These are phyloP conservation scores for Argyra leucocephala DNA, from an alignment of 2,888 invertebrate genomes.

Conservation along the genomic window DNA sequence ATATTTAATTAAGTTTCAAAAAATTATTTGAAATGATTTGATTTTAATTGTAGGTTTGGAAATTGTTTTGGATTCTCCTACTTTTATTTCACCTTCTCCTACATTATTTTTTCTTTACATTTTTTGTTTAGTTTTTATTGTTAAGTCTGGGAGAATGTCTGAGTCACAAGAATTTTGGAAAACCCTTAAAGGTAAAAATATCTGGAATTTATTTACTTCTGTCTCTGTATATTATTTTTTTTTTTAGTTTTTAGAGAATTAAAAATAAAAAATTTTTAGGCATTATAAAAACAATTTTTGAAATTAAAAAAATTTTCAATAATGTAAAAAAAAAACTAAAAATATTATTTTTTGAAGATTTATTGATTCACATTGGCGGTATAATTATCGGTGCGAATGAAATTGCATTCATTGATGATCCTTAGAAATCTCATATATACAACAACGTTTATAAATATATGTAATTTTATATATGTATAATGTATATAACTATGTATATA, in stretches of 20 bases:
- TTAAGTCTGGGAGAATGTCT: neutral
- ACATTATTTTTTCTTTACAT: neutral
- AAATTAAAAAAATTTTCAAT: neutral
- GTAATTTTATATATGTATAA: neutral
- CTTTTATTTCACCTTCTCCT: neutral
- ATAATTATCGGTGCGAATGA: slow-evolving; percentile 6
- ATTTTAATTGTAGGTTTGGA: neutral
- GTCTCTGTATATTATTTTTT: too few relatives aligned
- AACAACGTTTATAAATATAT: neutral
- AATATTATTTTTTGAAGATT: neutral
- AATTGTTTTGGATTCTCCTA: neutral
- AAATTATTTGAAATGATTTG: neutral
- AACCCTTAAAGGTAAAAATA: neutral
- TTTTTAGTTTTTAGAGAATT: too few relatives aligned
- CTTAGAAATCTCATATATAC: neutral
- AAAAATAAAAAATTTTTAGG: neutral
- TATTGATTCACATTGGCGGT: slow-evolving; percentile 3
- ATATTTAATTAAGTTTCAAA: neutral
- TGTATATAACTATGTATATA: neutral
- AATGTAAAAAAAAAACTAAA: neutral
- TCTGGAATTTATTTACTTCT: neutral
- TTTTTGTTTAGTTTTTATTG: too few relatives aligned
- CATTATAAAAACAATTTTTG: neutral
- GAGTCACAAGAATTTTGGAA: slow-evolving; percentile 6
- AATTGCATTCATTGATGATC: slow-evolving; percentile 6